Evolutionary conservation across 2,113 vertebrate species (phyloP), one percentile per base, ranked within the genome.

Genomic region (Nansenia antarctica): DNA sequence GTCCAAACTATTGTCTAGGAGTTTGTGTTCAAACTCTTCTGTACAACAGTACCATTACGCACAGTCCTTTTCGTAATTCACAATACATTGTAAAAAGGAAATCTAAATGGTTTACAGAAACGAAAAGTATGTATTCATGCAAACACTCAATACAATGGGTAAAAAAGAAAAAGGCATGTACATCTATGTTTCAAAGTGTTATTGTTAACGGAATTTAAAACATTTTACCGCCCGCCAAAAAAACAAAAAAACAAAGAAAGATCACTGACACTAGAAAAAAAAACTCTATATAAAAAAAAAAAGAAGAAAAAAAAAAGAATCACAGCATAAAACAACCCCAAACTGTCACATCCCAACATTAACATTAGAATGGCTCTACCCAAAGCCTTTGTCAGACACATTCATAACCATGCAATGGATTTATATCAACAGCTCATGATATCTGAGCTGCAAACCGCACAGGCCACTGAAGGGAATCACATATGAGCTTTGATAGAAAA

Each of bases 31-130:
- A 27, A 20, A 45, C 37, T n/a, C 69, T 69, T 61, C 42, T 65
- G 34, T 67, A 67, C 54, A 74, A 70, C 79, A 71, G 34, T 54
- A 76, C 78, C 63, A 65, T 69, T 57, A 73, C 63, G 57, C 57
- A 80, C 77, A 32, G 60, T 62, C 55, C 55, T 70, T 67, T n/a
- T n/a, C 64, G 65, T 71, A 80, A 80, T 79, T 39, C 68, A 78
- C 72, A 69, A 71, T 54, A 77, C 63, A 70, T 61, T 35, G 12
- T 58, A 55, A 62, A 57, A 66, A 74, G 73, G 82, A 70, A 68
- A 65, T 58, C 30, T 70, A 65, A 74, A 70, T 31, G 61, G 77
- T 77, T 69, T 66, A 79, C 24, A 55, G 63, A 65, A 71, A 74
- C 57, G 6, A 18, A 35, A 49, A 66, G 20, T 18, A 37, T 20